Percentiles rank a stretch among this genome's conserved stretches.
Evolutionary conservation across 2,888 invertebrate genomes (phyloP).

Genomic region (Nemoura dubitans): DNA sequence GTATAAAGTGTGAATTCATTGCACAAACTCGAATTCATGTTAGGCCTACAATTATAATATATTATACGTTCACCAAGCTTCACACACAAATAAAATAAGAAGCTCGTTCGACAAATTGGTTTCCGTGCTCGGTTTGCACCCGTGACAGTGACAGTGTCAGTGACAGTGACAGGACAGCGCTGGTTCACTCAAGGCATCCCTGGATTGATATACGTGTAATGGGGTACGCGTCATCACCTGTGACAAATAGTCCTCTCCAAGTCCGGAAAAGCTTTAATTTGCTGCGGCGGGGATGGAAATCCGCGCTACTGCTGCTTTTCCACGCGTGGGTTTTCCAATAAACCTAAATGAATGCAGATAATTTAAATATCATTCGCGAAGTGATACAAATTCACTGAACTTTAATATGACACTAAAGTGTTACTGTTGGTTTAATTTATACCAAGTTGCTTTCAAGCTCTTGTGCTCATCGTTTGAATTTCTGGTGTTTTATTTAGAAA

Average conservation of each 20-base stretch:
- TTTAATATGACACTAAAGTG: no score
- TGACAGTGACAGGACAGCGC: no score
- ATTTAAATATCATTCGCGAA: no score
- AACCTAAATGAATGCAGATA: no score
- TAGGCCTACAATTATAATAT: slow-evolving; percentile 33
- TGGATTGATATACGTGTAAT: not conserved
- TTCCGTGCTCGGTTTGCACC: not conserved
- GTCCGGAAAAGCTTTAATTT: not conserved
- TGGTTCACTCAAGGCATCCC: not conserved
- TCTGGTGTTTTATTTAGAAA: no score
- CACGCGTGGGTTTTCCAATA: no score
- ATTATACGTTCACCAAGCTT: not conserved
- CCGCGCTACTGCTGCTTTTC: not conserved
- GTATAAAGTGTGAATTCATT: slow-evolving; percentile 30
- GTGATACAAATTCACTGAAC: no score
- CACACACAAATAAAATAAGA: slow-evolving; percentile 13
- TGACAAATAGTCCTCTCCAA: slow-evolving; percentile 1
- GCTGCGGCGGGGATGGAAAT: not conserved
- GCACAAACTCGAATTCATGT: slow-evolving; percentile 28
- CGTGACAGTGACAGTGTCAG: no score
- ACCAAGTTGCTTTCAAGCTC: no score
- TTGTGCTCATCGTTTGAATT: no score
- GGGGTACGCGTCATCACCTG: not conserved
- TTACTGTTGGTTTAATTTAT: no score
- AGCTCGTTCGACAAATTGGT: slow-evolving; percentile 16